Base-by-base conservation (phyloP, 2,797 vertebrate species). In the Linurgus olivaceus region DNA sequence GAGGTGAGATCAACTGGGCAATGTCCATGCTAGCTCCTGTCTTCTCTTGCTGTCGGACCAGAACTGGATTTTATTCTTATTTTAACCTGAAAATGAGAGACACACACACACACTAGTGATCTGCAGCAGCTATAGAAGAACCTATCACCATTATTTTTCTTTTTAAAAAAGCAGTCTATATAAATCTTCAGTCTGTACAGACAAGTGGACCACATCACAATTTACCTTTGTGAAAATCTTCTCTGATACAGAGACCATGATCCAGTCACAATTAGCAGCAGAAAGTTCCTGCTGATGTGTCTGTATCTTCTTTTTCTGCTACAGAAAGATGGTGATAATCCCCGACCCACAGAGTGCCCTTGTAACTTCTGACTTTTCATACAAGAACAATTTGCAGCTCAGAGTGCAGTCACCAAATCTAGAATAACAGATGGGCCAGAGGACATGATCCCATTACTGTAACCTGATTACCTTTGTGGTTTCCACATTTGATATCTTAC, bases 221-320 rank as follows among this genome's bases (percentile, higher is more conserved):
- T 42, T 42, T 42, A 42, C 11, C 28, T 44, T 54, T 44, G 29
- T 31, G 13, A 80, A 90, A 74, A 66, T 13, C 17, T 61, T 73
- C 12, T 48, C 10, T 25, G 40, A 37, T 47, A 45, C 2, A 13
- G 19, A 26, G 31, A 63, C 35, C 44, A 19, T 7, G 40, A 89
- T n/a, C 29, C 40, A 68, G 58, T 24, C 47, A 54, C 29, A 45
- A 0, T 0, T 4, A 10, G 29, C 29, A 40, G 52, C 15, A 78
- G 26, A 71, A 90, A 65, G 44, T 19, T 81, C 57, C 54, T 57
- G 45, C n/a, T 80, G 52, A 20, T 28, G 7, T 28, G 29, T 33
- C 37, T 45, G 10, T 14, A 10, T 35, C n/a, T 85, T 66, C 17
- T 47, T 52, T 28, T 65, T 51, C 57, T 59, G 37, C 35, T 57